phyloP scores from a whole-genome alignment of 2,888 invertebrate species.

The Acronicta leporina region DNA sequence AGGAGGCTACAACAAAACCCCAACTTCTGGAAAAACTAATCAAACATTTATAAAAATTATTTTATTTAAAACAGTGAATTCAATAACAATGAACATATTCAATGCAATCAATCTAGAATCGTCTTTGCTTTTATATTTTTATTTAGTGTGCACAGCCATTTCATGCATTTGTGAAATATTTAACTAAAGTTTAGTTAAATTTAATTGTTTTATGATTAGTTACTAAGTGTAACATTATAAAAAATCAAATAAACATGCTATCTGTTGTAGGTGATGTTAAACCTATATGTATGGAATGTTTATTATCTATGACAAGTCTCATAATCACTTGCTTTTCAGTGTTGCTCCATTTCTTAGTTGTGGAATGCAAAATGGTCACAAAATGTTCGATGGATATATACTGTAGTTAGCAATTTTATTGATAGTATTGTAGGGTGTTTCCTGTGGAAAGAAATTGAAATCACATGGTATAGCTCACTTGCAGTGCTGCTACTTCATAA shows the following conservation, averaged over 20 bases:
- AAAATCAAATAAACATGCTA: constrained; percentile 4
- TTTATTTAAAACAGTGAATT: constrained; percentile 9
- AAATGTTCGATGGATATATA: too few relatives aligned
- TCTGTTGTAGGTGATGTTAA: background rate
- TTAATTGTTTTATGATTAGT: too few relatives aligned
- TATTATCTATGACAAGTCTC: background rate
- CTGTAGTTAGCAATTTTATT: background rate
- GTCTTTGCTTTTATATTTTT: constrained; percentile 23
- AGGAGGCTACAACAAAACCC: constrained; percentile 96
- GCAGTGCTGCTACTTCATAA: too few relatives aligned
- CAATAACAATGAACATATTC: constrained; percentile 20
- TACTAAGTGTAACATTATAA: background rate
- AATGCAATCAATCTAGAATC: constrained; percentile 38
- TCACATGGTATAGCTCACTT: background rate
- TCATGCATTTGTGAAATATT: background rate
- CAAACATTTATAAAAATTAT: constrained; percentile 3
- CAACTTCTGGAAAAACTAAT: constrained; percentile 95
- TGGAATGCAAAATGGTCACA: too few relatives aligned
- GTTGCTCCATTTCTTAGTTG: too few relatives aligned
- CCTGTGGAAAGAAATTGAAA: constrained; percentile 28
- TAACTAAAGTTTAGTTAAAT: too few relatives aligned
- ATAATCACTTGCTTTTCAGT: too few relatives aligned
- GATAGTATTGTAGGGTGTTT: constrained; percentile 17
- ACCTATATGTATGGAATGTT: background rate
- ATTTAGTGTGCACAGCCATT: constrained; percentile 8